phyloP scores from a whole-genome alignment of 2,888 invertebrate species.

The Lydus trimaculatus region DNA sequence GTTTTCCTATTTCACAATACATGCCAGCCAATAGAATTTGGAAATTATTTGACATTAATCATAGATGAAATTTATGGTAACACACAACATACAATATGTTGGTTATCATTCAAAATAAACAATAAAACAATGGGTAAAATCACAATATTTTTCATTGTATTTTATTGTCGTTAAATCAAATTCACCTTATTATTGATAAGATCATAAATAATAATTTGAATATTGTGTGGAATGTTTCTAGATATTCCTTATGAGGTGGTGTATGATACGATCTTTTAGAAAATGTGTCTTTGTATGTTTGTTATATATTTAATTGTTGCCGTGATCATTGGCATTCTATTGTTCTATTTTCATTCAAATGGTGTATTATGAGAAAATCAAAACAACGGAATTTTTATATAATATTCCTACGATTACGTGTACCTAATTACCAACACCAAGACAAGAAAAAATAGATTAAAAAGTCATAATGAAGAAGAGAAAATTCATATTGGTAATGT shows the following conservation, averaged over 20 bases:
- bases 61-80: not conserved
- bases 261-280: not conserved
- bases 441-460: not conserved
- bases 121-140: not conserved
- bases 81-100: not conserved
- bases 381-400: not conserved
- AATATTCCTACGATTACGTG: not conserved
- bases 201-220: not conserved
- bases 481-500: not conserved
- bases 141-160: not conserved
- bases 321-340: not conserved
- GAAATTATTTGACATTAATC: not conserved
- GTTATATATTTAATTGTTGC: not conserved
- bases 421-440: not conserved
- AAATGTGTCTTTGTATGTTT: not conserved
- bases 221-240: too few relatives aligned
- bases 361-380: not conserved
- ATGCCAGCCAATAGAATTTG: not conserved
- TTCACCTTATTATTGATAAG: not conserved
- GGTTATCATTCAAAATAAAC: not conserved
- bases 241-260: not conserved
- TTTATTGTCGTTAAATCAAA: not conserved
- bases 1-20: not conserved
- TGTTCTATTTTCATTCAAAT: not conserved
- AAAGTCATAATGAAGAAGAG: not conserved